A percentile compares a stretch with the other conserved stretches of the same genome.
Evolutionary conservation across 2,888 invertebrate genomes (phyloP).

Genomic region (Acanthococcus lagerstroemiae): DNA sequence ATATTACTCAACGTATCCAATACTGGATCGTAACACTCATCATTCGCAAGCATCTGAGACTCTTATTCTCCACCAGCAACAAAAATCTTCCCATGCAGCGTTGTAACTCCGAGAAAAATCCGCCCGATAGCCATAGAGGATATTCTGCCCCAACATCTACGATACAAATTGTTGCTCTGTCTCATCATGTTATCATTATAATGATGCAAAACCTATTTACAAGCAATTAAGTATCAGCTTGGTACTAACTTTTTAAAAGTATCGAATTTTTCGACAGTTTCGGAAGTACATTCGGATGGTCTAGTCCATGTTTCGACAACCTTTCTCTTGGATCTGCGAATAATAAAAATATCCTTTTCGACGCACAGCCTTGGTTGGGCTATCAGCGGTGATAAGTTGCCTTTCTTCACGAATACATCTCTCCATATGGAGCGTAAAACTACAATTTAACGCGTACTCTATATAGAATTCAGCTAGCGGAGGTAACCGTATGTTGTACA

Average conservation of each 20-base stretch:
- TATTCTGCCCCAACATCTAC: slow-evolving; percentile 70
- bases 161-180: too few relatives aligned
- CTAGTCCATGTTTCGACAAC: slow-evolving; percentile 57
- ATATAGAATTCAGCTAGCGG: slow-evolving; percentile 69
- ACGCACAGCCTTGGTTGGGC: slow-evolving; percentile 74
- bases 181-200: too few relatives aligned
- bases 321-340: slow-evolving; percentile 79
- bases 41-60: slow-evolving; percentile 76
- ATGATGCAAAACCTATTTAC: too few relatives aligned
- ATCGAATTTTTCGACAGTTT: slow-evolving; percentile 74
- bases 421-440: slow-evolving; percentile 69
- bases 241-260: slow-evolving; percentile 57
- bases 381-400: slow-evolving; percentile 55
- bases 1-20: slow-evolving; percentile 47
- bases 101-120: slow-evolving; percentile 77
- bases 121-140: slow-evolving; percentile 74
- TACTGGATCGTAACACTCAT: slow-evolving; percentile 71
- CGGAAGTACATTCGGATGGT: slow-evolving; percentile 70
- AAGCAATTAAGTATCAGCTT: too few relatives aligned
- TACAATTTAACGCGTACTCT: slow-evolving; percentile 62
- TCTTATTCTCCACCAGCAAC: slow-evolving; percentile 88
- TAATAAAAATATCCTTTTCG: slow-evolving; percentile 75
- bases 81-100: slow-evolving; percentile 73
- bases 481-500: slow-evolving; percentile 70
- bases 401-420: slow-evolving; percentile 51